Percentiles rank a stretch among this genome's conserved stretches.
phyloP scores from a whole-genome alignment of 2,797 vertebrate species.

The Balearica regulorum region DNA sequence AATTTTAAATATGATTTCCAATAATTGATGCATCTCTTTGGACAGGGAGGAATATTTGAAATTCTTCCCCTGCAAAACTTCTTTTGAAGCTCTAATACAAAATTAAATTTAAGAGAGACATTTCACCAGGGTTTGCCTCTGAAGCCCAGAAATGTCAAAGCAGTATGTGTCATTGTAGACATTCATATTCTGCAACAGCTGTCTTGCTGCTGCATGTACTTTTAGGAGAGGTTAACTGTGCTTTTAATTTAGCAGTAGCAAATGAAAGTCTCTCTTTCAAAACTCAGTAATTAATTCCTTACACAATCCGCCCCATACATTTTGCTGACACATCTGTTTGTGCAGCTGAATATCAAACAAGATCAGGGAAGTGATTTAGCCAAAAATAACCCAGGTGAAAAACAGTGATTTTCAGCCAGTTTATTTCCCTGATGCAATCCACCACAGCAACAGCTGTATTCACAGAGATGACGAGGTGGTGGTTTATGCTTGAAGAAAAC shows the following conservation, averaged over 20 bases:
- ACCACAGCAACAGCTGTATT: not conserved
- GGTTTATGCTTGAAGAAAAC: not conserved
- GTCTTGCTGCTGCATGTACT: not conserved
- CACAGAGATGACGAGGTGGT: not conserved
- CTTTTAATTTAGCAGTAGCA: not conserved
- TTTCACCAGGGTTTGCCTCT: not conserved
- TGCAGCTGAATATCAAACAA: not conserved
- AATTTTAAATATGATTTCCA: not conserved
- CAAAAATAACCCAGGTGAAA: constrained; percentile 8
- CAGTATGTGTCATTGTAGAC: not conserved
- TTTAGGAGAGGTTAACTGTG: not conserved
- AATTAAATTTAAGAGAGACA: not conserved
- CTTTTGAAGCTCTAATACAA: not conserved
- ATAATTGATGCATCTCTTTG: not conserved
- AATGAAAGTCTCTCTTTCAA: not conserved
- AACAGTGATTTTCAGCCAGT: not conserved
- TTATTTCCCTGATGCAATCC: not conserved
- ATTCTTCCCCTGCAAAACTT: not conserved
- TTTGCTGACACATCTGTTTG: constrained; percentile 18
- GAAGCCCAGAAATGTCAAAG: constrained; percentile 7
- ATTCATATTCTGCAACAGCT: not conserved
- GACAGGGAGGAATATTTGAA: not conserved
- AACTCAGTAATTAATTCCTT: constrained; percentile 14
- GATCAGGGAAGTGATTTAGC: not conserved
- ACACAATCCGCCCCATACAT: not conserved